phyloP scores from a whole-genome alignment of 2,888 invertebrate species.

The Conomelus anceps region DNA sequence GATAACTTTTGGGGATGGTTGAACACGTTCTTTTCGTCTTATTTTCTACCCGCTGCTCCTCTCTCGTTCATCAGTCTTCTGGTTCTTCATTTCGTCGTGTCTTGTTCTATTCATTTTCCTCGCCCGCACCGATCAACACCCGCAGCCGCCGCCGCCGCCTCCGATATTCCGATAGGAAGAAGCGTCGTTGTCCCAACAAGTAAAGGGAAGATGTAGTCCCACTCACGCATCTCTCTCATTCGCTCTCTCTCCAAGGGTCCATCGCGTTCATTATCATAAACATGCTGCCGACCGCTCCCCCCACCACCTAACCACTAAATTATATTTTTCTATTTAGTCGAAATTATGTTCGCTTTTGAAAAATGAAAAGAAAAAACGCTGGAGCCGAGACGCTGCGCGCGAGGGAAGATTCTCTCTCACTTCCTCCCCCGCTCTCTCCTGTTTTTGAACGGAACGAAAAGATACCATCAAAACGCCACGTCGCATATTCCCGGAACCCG shows the following conservation, averaged over 20 bases:
- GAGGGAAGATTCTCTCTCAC: too few species aligned
- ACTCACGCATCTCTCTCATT: not conserved
- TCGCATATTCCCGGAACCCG: conserved; percentile 5
- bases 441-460: not conserved
- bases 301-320: conserved; percentile 17
- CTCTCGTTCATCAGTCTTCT: not conserved
- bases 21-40: not conserved
- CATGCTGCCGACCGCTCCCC: conserved; percentile 18
- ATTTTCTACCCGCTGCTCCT: not conserved
- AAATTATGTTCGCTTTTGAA: conserved; percentile 11
- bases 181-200: not conserved
- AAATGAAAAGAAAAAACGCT: conserved; percentile 1
- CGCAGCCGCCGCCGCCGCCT: not conserved
- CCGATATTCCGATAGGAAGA: not conserved
- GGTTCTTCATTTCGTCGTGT: not conserved
- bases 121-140: not conserved
- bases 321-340: conserved; percentile 25
- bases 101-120: not conserved
- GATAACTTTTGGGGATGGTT: not conserved
- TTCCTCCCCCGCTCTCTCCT: too few species aligned
- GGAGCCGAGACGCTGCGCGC: not conserved
- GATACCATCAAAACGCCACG: not conserved
- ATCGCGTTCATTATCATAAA: conserved; percentile 17
- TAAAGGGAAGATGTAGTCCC: not conserved
- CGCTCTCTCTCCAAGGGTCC: not conserved